phyloP scores from a whole-genome alignment of 2,888 invertebrate species.

The Tachystola acroxantha region DNA sequence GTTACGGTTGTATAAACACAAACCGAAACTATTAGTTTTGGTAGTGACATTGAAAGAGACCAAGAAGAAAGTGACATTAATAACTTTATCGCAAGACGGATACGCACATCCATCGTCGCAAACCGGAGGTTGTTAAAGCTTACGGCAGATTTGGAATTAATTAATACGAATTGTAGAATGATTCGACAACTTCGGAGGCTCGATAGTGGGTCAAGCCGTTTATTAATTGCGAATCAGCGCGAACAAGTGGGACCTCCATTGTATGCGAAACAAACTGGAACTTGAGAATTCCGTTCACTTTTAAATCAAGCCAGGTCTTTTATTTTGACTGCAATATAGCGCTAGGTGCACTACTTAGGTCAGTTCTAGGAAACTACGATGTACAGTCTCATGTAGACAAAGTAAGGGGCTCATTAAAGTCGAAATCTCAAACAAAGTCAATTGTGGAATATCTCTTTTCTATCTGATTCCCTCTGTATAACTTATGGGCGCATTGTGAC shows the following conservation, averaged over 20 bases:
- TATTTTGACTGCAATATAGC: conserved; percentile 8
- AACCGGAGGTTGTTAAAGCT: conserved; percentile 41
- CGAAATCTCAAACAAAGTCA: too few species aligned
- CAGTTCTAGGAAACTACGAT: too few species aligned
- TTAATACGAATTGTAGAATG: conserved; percentile 50
- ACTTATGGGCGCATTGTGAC: too few species aligned
- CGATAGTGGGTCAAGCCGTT: conserved; percentile 63
- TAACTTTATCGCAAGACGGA: conserved; percentile 41
- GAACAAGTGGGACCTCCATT: conserved; percentile 63
- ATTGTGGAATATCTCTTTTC: too few species aligned
- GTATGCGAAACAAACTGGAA: conserved; percentile 60
- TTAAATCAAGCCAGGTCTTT: conserved; percentile 37
- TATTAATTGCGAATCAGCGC: conserved; percentile 70
- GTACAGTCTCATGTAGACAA: too few species aligned
- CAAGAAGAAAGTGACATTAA: conserved; percentile 56
- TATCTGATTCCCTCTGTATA: too few species aligned
- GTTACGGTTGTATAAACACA: conserved; percentile 1
- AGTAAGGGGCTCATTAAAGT: too few species aligned
- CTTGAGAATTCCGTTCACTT: conserved; percentile 68
- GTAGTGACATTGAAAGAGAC: conserved; percentile 37
- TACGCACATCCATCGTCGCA: conserved; percentile 42
- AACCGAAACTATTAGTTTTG: conserved; percentile 10
- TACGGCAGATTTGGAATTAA: conserved; percentile 51
- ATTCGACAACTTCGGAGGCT: conserved; percentile 49
- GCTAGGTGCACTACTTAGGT: not conserved